Base-by-base conservation (phyloP, 2,888 invertebrate genomes). In the Drosophila nr. medialis region DNA sequence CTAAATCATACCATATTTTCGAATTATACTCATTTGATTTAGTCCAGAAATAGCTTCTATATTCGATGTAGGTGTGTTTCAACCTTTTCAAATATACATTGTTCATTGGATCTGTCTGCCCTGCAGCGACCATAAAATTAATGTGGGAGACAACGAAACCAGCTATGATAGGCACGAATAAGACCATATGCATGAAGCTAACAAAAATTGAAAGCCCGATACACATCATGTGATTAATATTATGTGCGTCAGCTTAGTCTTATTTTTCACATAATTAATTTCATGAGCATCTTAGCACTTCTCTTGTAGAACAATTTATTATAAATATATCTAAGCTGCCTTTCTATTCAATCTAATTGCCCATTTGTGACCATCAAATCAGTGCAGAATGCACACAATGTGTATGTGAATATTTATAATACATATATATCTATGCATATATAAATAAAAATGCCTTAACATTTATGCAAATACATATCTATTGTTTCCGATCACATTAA, bases 81-180 rank as follows among this genome's bases (percentile, higher is more conserved):
- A 5, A 24, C 13, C 4, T 13, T 8, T n/a, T n/a, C 15, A 51
- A 51, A 15, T 18, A 4, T 8, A 13, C n/a, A n/a, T 29, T 24
- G 50, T 5, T 27, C 29, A 27, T 75, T 11, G 2, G 4, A 2
- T 32, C 21, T 29, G 21, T 27, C 38, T 55, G 29, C 18, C 2
- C 4, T 36, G 0, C 2, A 86, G 90, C n/a, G 2, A 72, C 77
- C 7, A 24, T 86, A 0, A 70, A 59, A 38, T 65, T 73, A 53
- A 68, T 90, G 30, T 81, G 54, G 4, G 56, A 58, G 10, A 67
- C 81, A 27, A 82, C 89, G 0, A 82, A 82, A 29, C 83, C 89
- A 4, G 32, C 61, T 78, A 83, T 34, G 90, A 81, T 73, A 82
- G 76, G 1, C 51, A 45, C 0, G 61, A 78, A 10, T 89, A 84